These are phyloP conservation scores for Dicrostonyx torquatus DNA, from an alignment of 2,797 vertebrate genomes.

Conservation along the genomic window DNA sequence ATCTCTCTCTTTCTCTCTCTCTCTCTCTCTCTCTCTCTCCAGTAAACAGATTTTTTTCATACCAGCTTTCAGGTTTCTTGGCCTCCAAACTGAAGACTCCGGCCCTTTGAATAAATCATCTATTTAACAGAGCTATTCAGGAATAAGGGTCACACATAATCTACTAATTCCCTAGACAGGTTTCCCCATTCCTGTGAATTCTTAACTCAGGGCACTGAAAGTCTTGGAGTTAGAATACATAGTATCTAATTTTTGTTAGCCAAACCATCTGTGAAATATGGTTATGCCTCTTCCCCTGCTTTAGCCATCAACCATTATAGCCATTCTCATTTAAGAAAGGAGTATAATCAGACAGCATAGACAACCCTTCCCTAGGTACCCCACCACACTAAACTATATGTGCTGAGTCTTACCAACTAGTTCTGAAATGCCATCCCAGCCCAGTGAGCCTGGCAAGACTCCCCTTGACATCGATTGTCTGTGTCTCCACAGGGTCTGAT, in stretches of 20 bases:
- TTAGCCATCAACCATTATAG: background rate
- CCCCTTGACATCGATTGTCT: background rate
- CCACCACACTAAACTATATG: background rate
- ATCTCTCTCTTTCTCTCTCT: background rate
- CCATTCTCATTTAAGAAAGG: background rate
- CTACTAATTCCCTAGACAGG: background rate
- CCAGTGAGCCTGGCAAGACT: background rate
- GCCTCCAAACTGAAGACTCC: slow-evolving; percentile 15
- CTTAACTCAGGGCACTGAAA: background rate
- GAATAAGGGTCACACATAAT: background rate
- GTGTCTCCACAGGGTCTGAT: background rate
- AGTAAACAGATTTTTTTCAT: slow-evolving; percentile 2
- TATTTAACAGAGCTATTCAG: slow-evolving; percentile 15
- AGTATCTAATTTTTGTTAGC: background rate
- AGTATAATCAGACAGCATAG: background rate
- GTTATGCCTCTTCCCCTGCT: background rate
- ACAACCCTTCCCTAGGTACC: background rate
- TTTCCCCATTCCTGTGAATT: background rate
- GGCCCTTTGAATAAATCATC: background rate
- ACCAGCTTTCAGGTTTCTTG: background rate
- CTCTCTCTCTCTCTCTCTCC: background rate
- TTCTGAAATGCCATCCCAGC: background rate
- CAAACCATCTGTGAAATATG: background rate
- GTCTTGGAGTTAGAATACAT: background rate
- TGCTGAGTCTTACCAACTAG: background rate